Evolutionary conservation across 2,888 invertebrate species (phyloP).

Genomic region (Drosophila percnosoma): DNA sequence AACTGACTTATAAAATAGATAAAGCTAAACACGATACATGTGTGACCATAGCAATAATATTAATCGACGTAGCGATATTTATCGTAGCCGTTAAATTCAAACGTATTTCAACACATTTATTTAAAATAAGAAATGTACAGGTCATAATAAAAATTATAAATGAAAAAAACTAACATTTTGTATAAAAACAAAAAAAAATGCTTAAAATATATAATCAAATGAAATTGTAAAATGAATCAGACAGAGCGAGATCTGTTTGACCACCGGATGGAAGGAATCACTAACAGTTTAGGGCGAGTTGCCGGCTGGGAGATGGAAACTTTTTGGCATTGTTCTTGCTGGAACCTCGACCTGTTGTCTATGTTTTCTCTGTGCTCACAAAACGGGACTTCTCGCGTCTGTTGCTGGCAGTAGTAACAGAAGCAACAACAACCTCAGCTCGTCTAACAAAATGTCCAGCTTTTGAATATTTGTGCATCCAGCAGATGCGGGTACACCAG

Average conservation of each 20-base stretch:
- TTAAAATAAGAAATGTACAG: too few relatives aligned
- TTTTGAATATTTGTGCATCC: slow-evolving; percentile 19
- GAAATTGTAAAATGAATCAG: background rate
- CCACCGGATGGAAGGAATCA: background rate
- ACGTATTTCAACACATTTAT: too few relatives aligned
- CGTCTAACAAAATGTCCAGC: slow-evolving; percentile 1
- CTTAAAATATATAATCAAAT: background rate
- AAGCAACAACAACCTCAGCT: background rate
- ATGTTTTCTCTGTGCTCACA: background rate
- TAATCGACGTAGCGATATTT: too few relatives aligned
- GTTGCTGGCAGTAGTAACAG: slow-evolving; percentile 4
- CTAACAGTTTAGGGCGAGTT: background rate
- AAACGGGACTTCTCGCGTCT: slow-evolving; percentile 4
- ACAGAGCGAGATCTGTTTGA: background rate
- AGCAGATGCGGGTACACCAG: slow-evolving; percentile 8
- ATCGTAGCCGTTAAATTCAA: too few relatives aligned
- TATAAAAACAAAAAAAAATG: background rate
- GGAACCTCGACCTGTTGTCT: background rate
- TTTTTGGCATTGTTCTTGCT: slow-evolving; percentile 1
- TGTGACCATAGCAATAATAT: too few relatives aligned
- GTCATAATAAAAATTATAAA: background rate
- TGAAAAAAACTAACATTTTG: background rate
- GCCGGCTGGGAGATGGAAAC: background rate
- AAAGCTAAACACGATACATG: too few relatives aligned
- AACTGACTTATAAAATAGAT: too few relatives aligned